Base-by-base conservation (phyloP, 2,888 invertebrate species). In the Chromoteleia sp. region DNA sequence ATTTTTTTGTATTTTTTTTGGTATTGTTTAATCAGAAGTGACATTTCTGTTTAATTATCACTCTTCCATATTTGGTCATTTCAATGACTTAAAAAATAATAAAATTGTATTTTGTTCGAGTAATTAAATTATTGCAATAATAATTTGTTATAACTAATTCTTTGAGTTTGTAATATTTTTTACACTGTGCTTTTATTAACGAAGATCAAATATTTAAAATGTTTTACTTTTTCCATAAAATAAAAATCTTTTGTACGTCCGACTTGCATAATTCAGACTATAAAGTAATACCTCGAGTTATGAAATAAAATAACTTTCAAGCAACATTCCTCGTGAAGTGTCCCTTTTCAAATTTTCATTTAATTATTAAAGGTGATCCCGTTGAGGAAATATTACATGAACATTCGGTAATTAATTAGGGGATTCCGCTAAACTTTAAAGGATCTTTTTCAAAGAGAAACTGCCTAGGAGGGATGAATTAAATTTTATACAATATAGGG, bases 321-420 rank as follows among this genome's bases (percentile, higher is more conserved):
- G 33, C 33, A 50, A n/a, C 0, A 7, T 25, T 25, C n/a, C 48
- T 48, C 8, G 52, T 29, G 14, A n/a, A 48, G 21, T 63, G 21
- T 36, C 39, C 39, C 50, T 50, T 50, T 65, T 65, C 15, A 50
- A 39, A 19, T 17, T 36, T 36, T 50, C 65, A 39, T 65, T 36
- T 65, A 65, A 65, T 65, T 65, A 65, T 65, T 65, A 36, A 65
- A 50, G 14, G 21, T 50, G 39, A 50, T 65, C 36, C 10, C 10
- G 39, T 65, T 12, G 36, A 21, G 30, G 50, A 65, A 45, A 50
- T 50, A 50, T 65, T 50, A 36, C 48, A 50, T 39, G 36, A 17
- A 65, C 4, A 65, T 65, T 50, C 15, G 36, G 30, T 65, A 65
- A 65, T 65, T 65, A 65, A 65, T 48, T 33, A 63, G 45, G 25